Evolutionary conservation across 1,140 invertebrate genomes (phyloP).

Genomic region (Vanessa atalanta): DNA sequence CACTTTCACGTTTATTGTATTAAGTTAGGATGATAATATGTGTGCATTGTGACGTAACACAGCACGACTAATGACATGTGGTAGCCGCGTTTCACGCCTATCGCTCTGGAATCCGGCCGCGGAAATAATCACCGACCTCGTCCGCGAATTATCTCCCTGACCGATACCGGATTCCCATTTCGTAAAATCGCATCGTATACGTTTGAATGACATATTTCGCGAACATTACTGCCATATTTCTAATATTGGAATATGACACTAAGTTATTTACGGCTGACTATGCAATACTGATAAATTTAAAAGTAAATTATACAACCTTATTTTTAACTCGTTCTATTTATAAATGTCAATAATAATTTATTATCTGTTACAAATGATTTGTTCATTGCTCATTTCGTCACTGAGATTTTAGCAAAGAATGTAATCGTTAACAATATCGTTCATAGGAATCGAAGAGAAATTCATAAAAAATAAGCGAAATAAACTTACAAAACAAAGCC

Average conservation of each 20-base stretch:
- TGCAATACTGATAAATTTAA: too few relatives aligned
- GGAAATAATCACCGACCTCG: constrained; percentile 53
- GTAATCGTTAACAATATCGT: too few relatives aligned
- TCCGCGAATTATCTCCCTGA: constrained; percentile 54
- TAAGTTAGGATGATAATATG: too few relatives aligned
- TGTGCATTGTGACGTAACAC: neutral
- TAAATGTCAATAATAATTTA: too few relatives aligned
- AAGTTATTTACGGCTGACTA: too few relatives aligned
- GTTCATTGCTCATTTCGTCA: too few relatives aligned
- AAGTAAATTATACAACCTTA: too few relatives aligned
- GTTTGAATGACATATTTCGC: constrained; percentile 25
- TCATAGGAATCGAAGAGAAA: too few relatives aligned
- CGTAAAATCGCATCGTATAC: constrained; percentile 43
- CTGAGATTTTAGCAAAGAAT: neutral
- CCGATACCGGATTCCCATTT: constrained; percentile 47
- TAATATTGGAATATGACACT: neutral
- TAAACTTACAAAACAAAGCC: constrained; percentile 65
- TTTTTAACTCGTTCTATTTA: too few relatives aligned
- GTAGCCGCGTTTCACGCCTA: constrained; percentile 40
- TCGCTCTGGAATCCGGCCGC: constrained; percentile 44
- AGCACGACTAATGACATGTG: constrained; percentile 7
- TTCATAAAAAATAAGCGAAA: constrained; percentile 47
- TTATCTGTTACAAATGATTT: too few relatives aligned
- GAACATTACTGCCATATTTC: neutral
- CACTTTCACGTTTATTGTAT: too few relatives aligned